Conservation (phyloP, 2,888 invertebrate species). For the Dendrolimus houi region DNA sequence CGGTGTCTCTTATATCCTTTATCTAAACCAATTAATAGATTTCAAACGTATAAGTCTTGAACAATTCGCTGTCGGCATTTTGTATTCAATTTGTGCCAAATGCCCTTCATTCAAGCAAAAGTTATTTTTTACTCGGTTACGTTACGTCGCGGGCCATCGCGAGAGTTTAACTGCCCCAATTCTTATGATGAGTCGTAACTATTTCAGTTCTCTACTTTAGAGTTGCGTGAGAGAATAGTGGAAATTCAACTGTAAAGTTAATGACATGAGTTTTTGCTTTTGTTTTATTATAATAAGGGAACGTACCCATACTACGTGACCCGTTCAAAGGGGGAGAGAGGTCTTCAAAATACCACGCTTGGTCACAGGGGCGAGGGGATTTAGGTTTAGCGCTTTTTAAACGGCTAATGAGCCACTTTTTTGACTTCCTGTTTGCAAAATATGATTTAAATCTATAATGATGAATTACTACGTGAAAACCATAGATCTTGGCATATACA, state of each 20-base stretch:
- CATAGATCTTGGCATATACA: no score
- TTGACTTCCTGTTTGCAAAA: no score
- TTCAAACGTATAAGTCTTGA: not conserved
- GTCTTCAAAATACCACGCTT: no score
- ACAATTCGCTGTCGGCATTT: not conserved
- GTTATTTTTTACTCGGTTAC: constrained; percentile 14
- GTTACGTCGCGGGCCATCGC: constrained; percentile 35
- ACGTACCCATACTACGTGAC: no score
- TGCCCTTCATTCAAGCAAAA: not conserved
- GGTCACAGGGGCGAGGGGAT: no score
- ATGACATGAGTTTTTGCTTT: no score
- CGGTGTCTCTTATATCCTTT: not conserved
- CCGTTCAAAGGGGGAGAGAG: no score
- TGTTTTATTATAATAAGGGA: no score
- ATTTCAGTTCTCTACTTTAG: constrained; percentile 50
- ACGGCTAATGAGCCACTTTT: no score
- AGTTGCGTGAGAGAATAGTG: not conserved
- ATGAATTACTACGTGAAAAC: no score
- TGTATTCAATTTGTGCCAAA: not conserved
- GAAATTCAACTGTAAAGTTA: not conserved
- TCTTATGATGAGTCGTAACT: constrained; percentile 51
- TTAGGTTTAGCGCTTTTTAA: no score
- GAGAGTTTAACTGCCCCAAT: constrained; percentile 42
- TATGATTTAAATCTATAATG: no score
- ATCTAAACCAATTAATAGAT: not conserved